Evolutionary conservation across 2,113 vertebrate species (phyloP), one percentile per base, ranked within the genome.

Genomic region (Corythoichthys intestinalis): DNA sequence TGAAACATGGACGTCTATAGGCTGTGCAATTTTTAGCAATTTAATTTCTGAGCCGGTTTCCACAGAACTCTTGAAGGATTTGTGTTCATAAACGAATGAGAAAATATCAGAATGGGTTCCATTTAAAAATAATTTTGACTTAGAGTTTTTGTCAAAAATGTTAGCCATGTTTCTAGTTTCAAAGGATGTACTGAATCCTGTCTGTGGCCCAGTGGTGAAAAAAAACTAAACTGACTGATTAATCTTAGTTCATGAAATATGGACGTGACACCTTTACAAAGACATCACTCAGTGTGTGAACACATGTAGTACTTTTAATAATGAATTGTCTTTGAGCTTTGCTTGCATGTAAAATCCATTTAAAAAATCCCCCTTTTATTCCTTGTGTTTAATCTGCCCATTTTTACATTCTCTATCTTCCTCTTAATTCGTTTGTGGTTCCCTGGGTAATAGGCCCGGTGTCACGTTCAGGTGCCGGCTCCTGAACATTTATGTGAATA

Each of bases 311-410:
- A 17, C 60, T 47, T 73, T 78, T 38, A 81, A 82, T 85, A 79
- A 80, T 77, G 49, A 65, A 64, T 74, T 28, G 49, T 46, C 74
- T 87, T 85, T 85, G 77, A 74, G 82, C 57, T 79, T 78, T 68
- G 53, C 46, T 57, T 66, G 48, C 69, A 41, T 28, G 20, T 28
- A 28, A 28, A 28, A 28, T 28, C 20, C 20, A 28, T 28, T 28
- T 28, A 12, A 9, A 9, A n/a, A 1, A 1, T 5, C 11, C 34
- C 35, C 9, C 9, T 38, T 39, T 8, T 59, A 17, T 38, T 17
- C 20, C 20, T 28, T 28, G 20, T 28, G 20, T 28, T 28, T 28
- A 28, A 28, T 28, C 20, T 62, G 56, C 38, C 11, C 35, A 63
- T 60, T 73, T 69, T 80, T 83, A 79, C 74, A 69, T 71, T 73